Conservation (phyloP, 2,113 vertebrate species). For the Salvelinus sp. region DNA sequence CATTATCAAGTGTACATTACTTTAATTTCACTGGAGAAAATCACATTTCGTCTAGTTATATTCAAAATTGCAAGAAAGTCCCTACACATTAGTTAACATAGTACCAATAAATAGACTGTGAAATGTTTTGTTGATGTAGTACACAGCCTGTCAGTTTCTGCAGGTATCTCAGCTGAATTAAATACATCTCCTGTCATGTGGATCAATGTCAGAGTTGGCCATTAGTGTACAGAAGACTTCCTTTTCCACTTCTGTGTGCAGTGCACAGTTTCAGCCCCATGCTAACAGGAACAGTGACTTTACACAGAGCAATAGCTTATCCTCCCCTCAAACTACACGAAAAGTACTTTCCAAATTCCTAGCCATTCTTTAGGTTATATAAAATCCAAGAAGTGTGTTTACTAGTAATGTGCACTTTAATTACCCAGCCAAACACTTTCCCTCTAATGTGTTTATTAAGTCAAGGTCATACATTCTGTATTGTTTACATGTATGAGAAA, state of each 20-base stretch:
- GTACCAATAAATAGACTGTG: not conserved
- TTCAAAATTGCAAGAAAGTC: not conserved
- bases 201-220: conserved; percentile 1
- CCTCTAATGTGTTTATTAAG: not conserved
- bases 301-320: conserved; percentile 10
- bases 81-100: not conserved
- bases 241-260: not conserved
- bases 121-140: not conserved
- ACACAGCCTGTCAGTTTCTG: not conserved
- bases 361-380: not conserved
- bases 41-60: not conserved
- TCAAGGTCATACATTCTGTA: too few species aligned
- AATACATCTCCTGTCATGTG: not conserved
- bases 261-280: not conserved
- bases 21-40: not conserved
- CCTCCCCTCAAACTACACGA: not conserved
- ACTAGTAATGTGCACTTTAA: too few species aligned
- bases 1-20: not conserved
- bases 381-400: too few species aligned
- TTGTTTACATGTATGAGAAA: too few species aligned
- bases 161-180: not conserved
- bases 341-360: not conserved
- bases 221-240: not conserved
- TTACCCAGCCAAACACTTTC: too few species aligned
- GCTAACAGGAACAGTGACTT: conserved; percentile 8